phyloP scores from a whole-genome alignment of 2,888 invertebrate genomes.

The Altica lythri region DNA sequence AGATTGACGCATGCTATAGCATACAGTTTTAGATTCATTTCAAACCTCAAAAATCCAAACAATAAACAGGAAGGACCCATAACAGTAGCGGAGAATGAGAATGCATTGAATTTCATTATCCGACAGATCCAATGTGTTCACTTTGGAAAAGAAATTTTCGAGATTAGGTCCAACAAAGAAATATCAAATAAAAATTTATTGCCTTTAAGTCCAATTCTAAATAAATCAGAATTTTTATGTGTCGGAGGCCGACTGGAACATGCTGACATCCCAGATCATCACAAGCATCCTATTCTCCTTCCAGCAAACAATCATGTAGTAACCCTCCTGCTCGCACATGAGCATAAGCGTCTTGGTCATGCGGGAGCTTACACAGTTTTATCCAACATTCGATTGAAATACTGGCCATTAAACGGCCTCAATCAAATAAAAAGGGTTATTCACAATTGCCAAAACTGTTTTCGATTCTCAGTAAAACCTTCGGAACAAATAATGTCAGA shows the following conservation, averaged over 20 bases:
- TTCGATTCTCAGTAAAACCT: constrained; percentile 22
- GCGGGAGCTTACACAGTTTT: constrained; percentile 14
- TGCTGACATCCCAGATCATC: constrained; percentile 1
- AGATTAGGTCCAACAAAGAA: background rate
- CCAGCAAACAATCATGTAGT: constrained; percentile 10
- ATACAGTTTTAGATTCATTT: background rate
- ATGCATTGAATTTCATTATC: background rate
- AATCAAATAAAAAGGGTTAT: constrained; percentile 2
- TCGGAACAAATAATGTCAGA: constrained; percentile 32
- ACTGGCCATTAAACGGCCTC: constrained; percentile 21
- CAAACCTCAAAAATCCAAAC: background rate
- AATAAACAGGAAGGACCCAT: background rate
- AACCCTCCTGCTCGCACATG: constrained; percentile 6
- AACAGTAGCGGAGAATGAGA: background rate
- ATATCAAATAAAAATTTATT: background rate
- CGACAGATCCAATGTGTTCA: background rate
- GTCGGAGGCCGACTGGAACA: constrained; percentile 20
- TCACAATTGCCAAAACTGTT: too few species aligned
- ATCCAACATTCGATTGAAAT: constrained; percentile 2
- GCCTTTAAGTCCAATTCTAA: too few species aligned
- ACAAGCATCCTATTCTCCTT: constrained; percentile 15
- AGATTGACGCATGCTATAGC: background rate
- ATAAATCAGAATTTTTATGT: too few species aligned
- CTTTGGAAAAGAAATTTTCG: background rate
- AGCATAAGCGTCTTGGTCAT: constrained; percentile 15